These are phyloP conservation scores for Alosa alosa DNA, from an alignment of 2,113 vertebrate species.

Conservation along the genomic window DNA sequence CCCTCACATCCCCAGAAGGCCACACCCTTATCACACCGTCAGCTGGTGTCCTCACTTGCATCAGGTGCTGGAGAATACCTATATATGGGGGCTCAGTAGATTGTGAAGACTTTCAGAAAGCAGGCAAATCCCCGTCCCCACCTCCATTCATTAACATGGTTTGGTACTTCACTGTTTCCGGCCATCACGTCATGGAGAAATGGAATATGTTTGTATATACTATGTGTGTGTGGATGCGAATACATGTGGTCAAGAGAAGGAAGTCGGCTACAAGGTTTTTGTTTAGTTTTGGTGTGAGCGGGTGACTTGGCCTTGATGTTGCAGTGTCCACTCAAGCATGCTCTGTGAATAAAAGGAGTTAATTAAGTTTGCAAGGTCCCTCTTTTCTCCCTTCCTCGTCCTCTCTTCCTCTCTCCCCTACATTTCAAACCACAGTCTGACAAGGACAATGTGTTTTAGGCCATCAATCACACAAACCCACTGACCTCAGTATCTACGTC, in stretches of 20 bases:
- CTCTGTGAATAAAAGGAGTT: conserved; percentile 40
- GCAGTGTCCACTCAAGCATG: conserved; percentile 44
- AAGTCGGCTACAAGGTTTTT: background rate
- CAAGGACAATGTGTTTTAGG: conserved; percentile 26
- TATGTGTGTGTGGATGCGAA: background rate
- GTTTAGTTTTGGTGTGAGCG: conserved; percentile 20
- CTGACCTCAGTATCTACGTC: conserved; percentile 5
- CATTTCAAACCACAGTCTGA: conserved; percentile 29
- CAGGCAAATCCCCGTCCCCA: background rate
- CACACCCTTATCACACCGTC: background rate
- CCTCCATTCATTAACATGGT: background rate
- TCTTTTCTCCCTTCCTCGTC: background rate
- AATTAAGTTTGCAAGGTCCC: conserved; percentile 46
- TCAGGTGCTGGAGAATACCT: background rate
- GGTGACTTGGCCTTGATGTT: conserved; percentile 40
- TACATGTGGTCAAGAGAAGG: conserved; percentile 4
- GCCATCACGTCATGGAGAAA: background rate
- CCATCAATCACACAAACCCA: conserved; percentile 11
- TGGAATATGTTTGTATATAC: background rate
- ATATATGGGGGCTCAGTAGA: background rate
- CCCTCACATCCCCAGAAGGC: background rate
- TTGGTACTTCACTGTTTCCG: background rate
- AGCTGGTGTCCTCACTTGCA: background rate
- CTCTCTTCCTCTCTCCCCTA: background rate
- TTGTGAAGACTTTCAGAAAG: background rate